Evolutionary conservation across 2,797 vertebrate species (phyloP), one percentile per base, ranked within the genome.

Genomic region (Limosa lapponica): DNA sequence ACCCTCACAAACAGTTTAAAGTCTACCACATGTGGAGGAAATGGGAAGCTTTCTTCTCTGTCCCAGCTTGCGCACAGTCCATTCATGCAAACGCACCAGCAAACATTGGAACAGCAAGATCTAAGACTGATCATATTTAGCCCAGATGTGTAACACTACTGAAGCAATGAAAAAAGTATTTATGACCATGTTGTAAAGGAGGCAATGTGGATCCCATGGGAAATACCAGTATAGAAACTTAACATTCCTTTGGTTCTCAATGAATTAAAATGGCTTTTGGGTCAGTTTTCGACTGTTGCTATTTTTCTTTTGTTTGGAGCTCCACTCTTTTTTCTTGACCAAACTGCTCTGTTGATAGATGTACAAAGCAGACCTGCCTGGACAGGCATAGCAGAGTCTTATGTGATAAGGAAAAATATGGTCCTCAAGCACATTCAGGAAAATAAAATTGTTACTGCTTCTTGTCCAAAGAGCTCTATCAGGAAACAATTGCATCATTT

Each of bases 181-280:
- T 83, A 91, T 6, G 13, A 67, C 20, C 49, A 88, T 17, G 43
- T 37, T 58, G 22, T 61, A 91, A 93, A 90, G 20, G 28, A 44
- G 7, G 5, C 3, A 62, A 23, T 78, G 49, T 43, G 28, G 57
- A 83, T 83, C 65, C n/a, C 57, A 5, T 37, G 49, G 37, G 69
- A 91, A 96, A 77, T 75, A 43, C 36, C 49, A 65, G 34, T 86
- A 82, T 75, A 89, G 84, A 88, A 95, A 82, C 65, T 46, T 61
- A 77, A 28, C 43, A 64, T 59, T 89, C 72, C 54, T 92, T 85
- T 81, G 44, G 11, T 64, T 84, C 41, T 71, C 54, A 67, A 41
- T 27, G 9, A 90, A 73, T 54, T 64, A 32, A 87, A 87, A 46
- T 18, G 8, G 13, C 1, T 82, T 82, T 77, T 15, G 30, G 55